Percentiles rank a stretch among this genome's conserved stretches.
Conservation (phyloP, 2,113 vertebrate genomes). For the Tenrec ecaudatus region DNA sequence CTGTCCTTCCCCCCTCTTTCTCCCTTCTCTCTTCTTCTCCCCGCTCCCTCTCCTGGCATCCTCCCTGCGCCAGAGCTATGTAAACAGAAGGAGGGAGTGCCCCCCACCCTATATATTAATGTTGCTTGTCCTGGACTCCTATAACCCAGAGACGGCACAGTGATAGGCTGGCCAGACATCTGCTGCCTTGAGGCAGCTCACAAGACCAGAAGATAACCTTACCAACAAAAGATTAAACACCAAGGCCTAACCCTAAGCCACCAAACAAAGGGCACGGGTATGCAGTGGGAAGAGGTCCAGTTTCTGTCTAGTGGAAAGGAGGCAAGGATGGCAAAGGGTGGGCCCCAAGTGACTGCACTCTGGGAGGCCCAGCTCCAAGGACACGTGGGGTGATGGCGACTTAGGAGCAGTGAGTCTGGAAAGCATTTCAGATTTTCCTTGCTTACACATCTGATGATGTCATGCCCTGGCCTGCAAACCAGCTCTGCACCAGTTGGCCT, state of each 20-base stretch:
- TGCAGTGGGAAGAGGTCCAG: too few relatives aligned
- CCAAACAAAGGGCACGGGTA: background rate
- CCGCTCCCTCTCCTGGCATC: background rate
- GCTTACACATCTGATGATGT: background rate
- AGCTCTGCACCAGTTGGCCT: background rate
- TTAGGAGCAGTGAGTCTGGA: background rate
- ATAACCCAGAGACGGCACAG: slow-evolving; percentile 35
- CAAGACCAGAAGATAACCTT: slow-evolving; percentile 64
- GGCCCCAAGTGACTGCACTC: background rate
- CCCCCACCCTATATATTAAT: slow-evolving; percentile 43
- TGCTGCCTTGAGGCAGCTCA: slow-evolving; percentile 43
- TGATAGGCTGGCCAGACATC: slow-evolving; percentile 41
- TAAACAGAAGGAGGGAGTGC: background rate
- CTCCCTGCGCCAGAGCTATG: slow-evolving; percentile 34
- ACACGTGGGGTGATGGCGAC: background rate
- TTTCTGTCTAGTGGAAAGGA: background rate
- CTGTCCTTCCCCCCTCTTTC: background rate
- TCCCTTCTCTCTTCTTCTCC: background rate
- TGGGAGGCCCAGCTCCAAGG: background rate
- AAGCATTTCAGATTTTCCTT: background rate
- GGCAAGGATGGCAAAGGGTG: background rate
- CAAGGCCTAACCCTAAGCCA: background rate
- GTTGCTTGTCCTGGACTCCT: slow-evolving; percentile 30
- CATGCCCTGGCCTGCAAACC: background rate
- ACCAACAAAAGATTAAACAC: slow-evolving; percentile 54